Evolutionary conservation across 2,888 invertebrate species (phyloP), one percentile per base, ranked within the genome.

Genomic region (Coleophora deauratella): DNA sequence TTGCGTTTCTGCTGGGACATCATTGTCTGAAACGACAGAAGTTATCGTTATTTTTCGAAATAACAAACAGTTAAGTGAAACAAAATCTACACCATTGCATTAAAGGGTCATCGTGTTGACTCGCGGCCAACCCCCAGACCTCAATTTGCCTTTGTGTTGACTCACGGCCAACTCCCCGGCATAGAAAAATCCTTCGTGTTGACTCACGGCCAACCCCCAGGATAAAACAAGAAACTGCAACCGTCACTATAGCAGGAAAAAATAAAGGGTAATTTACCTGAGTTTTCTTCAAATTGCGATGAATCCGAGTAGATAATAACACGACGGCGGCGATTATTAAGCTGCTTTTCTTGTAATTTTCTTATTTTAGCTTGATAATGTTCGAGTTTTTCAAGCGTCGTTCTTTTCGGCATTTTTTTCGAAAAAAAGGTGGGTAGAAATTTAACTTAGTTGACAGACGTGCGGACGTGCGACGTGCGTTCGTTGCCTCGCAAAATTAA

Each of bases 101-200:
- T n/a, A 33, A 9, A n/a, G 9, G 11, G n/a, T n/a, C 33, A 9
- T 33, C 33, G 33, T 33, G 33, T 9, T 11, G 11, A 33, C 33
- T n/a, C 33, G n/a, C n/a, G 33, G 33, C n/a, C 11, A 33, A 4
- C 33, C 33, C 4, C 33, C 33, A 33, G 33, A 32, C 13, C 11
- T 37, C n/a, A 31, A n/a, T 15, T 37, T 14, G n/a, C 14, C 21
- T n/a, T 31, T 15, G 33, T 38, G 21, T 38, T 38, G 7, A 38
- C 46, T 34, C 46, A 39, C 41, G 39, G 43, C 21, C 6, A 34
- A 34, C 14, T 14, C 4, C 28, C 28, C 6, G 9, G 28, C 9
- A n/a, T 28, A 28, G 28, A 6, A 8, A 8, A 28, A 6, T 8
- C 7, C 6, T 9, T 6, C 9, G 28, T 28, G 7, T n/a, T n/a